Percentiles rank a stretch among this genome's conserved stretches.
Evolutionary conservation across 2,888 invertebrate genomes (phyloP).

Genomic region (Hipparchia sbordonii): DNA sequence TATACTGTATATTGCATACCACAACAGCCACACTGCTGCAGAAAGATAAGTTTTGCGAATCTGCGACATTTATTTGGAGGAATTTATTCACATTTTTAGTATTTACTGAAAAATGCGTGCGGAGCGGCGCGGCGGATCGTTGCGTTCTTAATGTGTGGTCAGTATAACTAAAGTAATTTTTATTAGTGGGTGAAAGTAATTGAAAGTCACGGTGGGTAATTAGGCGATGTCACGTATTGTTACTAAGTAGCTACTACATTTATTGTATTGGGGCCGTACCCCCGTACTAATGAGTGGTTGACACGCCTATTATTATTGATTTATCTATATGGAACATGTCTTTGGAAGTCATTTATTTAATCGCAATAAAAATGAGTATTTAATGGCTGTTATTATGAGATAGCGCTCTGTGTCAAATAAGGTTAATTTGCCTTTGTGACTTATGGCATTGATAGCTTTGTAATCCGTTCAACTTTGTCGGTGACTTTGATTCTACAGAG

Average conservation of each 20-base stretch:
- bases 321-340: neutral
- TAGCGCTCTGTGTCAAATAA: too few relatives aligned
- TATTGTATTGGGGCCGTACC: neutral
- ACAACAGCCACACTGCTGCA: too few relatives aligned
- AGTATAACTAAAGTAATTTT: neutral
- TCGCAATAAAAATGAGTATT: neutral
- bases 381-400: neutral
- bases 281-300: conserved; percentile 4
- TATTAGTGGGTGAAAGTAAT: neutral
- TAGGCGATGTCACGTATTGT: conserved; percentile 12
- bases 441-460: neutral
- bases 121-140: neutral
- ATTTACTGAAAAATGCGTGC: too few relatives aligned
- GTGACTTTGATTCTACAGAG: too few relatives aligned
- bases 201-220: conserved; percentile 17
- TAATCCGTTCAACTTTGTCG: too few relatives aligned
- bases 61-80: too few relatives aligned
- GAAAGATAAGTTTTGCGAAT: too few relatives aligned
- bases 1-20: too few relatives aligned
- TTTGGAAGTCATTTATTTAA: neutral
- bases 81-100: too few relatives aligned
- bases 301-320: conserved; percentile 15
- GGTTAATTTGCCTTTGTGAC: neutral
- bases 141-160: neutral
- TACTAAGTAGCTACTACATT: conserved; percentile 3